These are phyloP conservation scores for Ictalurus furcatus DNA, from an alignment of 2,113 vertebrate species.

Conservation along the genomic window DNA sequence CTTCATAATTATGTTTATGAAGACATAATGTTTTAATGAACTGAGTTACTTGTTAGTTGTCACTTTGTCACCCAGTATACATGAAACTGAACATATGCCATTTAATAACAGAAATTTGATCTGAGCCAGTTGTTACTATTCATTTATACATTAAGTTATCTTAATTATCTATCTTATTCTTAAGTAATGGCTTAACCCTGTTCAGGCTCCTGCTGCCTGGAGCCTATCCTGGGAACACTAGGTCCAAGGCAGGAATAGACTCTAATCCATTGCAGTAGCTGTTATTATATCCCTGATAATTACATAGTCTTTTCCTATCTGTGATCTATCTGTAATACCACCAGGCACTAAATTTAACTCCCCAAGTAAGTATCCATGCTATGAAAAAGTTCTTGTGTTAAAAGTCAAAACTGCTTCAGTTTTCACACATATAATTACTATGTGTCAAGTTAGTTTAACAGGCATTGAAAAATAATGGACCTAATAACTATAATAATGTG, in stretches of 20 bases:
- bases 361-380: not conserved
- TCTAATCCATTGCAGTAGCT: not conserved
- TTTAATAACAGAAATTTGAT: not conserved
- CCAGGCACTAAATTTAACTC: not conserved
- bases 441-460: slow-evolving; percentile 10
- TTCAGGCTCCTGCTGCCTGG: not conserved
- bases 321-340: not conserved
- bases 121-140: too few species aligned
- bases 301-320: not conserved
- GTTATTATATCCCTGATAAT: not conserved
- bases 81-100: not conserved
- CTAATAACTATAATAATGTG: not conserved
- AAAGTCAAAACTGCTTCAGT: not conserved
- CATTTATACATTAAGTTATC: not conserved
- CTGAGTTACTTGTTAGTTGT: too few species aligned
- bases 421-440: not conserved
- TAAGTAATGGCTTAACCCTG: not conserved
- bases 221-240: not conserved
- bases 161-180: not conserved
- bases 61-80: not conserved
- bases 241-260: not conserved
- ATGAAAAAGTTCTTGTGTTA: not conserved
- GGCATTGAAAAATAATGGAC: not conserved
- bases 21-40: too few species aligned
- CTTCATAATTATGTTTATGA: too few species aligned